Percentiles rank a stretch among this genome's conserved stretches.
phyloP scores from a whole-genome alignment of 2,888 invertebrate species.

The Pristionchus arcanus region DNA sequence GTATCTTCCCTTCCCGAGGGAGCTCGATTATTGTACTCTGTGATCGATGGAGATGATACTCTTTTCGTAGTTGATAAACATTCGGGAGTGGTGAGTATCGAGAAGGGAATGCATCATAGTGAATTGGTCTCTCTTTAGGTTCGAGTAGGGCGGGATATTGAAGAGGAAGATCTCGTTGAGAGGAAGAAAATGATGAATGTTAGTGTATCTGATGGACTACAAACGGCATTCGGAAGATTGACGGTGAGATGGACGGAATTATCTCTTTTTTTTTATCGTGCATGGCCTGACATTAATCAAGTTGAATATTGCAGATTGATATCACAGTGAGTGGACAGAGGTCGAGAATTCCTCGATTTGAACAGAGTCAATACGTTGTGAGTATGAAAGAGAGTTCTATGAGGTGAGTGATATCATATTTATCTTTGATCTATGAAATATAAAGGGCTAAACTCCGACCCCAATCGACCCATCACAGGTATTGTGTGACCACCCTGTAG shows the following conservation, averaged over 20 bases:
- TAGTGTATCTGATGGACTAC: slow-evolving; percentile 95
- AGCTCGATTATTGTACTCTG: slow-evolving; percentile 65
- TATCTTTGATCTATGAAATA: slow-evolving; percentile 4
- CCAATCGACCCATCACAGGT: background rate
- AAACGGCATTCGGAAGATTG: slow-evolving; percentile 88
- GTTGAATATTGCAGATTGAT: slow-evolving; percentile 62
- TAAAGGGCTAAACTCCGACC: slow-evolving; percentile 22
- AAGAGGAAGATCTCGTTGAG: slow-evolving; percentile 67
- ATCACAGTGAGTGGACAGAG: slow-evolving; percentile 62
- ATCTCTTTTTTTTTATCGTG: too few species aligned
- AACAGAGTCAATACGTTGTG: slow-evolving; percentile 68
- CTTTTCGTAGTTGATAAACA: slow-evolving; percentile 67
- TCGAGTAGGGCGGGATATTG: slow-evolving; percentile 62
- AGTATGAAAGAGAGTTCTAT: slow-evolving; percentile 85
- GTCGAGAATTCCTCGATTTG: slow-evolving; percentile 68
- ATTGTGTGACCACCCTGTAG: background rate
- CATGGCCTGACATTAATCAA: background rate
- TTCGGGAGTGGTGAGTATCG: slow-evolving; percentile 67
- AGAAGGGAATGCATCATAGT: background rate
- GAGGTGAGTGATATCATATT: background rate
- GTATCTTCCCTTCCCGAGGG: slow-evolving; percentile 62
- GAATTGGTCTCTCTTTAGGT: slow-evolving; percentile 54
- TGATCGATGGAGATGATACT: slow-evolving; percentile 74
- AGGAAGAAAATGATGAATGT: slow-evolving; percentile 86
- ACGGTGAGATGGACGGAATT: slow-evolving; percentile 59